Evolutionary conservation across 2,797 vertebrate species (phyloP).

Genomic region (Pseudomugil gertrudae): DNA sequence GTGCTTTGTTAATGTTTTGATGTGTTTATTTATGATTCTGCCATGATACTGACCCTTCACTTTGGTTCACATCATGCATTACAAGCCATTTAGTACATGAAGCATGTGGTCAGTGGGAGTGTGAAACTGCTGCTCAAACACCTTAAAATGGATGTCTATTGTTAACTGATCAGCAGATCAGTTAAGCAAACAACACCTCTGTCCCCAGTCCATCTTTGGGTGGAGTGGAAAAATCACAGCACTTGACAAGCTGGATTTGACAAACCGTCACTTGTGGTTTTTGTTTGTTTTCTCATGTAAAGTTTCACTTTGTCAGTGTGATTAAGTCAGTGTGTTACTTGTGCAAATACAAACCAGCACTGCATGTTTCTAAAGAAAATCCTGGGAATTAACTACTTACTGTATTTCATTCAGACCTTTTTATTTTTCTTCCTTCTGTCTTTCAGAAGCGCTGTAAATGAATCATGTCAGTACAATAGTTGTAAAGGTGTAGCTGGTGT

Average conservation of each 20-base stretch:
- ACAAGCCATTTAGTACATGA: not conserved
- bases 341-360: not conserved
- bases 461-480: not conserved
- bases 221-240: constrained; percentile 68
- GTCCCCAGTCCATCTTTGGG: constrained; percentile 51
- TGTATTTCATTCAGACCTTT: not conserved
- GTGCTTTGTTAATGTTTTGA: not conserved
- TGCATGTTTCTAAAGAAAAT: not conserved
- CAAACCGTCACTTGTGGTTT: constrained; percentile 51
- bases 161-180: constrained; percentile 54
- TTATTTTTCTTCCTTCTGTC: not conserved
- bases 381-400: not conserved
- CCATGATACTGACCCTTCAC: not conserved
- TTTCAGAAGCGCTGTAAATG: not conserved
- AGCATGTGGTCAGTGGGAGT: constrained; percentile 20
- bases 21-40: not conserved
- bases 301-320: constrained; percentile 23
- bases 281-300: constrained; percentile 11
- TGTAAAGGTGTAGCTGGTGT: not conserved
- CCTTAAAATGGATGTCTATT: constrained; percentile 34
- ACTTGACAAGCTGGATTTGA: constrained; percentile 44
- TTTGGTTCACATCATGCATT: not conserved
- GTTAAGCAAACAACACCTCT: constrained; percentile 67
- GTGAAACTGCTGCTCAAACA: constrained; percentile 36
- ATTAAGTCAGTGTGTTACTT: not conserved